A percentile compares a stretch with the other conserved stretches of the same genome.
Evolutionary conservation across 2,113 vertebrate genomes (phyloP).

Genomic region (Cyanoramphus novaezelandiae): DNA sequence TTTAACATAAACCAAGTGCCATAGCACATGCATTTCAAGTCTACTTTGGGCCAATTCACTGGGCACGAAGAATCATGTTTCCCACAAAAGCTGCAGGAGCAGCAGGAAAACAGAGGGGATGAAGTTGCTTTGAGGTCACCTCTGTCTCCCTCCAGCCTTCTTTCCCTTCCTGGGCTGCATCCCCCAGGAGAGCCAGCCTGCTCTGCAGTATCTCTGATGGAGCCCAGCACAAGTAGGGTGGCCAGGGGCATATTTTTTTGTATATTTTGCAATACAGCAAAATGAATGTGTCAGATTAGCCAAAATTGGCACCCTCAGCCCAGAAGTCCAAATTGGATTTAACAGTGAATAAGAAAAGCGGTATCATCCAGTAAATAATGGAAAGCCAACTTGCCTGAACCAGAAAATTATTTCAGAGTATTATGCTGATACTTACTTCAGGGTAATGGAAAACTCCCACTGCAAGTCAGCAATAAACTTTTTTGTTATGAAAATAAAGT

Average conservation of each 20-base stretch:
- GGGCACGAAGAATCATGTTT: not conserved
- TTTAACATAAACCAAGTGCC: not conserved
- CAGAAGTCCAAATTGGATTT: slow-evolving; percentile 53
- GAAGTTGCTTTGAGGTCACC: fast-evolving
- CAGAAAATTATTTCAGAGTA: slow-evolving; percentile 37
- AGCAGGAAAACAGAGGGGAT: not conserved
- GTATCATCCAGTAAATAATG: slow-evolving; percentile 34
- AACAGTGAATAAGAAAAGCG: slow-evolving; percentile 4
- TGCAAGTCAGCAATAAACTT: slow-evolving; percentile 10
- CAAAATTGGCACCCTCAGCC: slow-evolving; percentile 28
- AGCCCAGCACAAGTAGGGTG: not conserved
- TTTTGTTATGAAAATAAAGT: slow-evolving; percentile 37
- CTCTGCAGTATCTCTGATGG: not conserved
- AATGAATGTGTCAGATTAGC: slow-evolving; percentile 40
- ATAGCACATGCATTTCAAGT: not conserved
- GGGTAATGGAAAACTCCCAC: not conserved
- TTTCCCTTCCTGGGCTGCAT: not conserved
- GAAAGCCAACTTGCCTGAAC: slow-evolving; percentile 33
- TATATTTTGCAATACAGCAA: not conserved
- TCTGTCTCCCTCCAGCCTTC: not conserved
- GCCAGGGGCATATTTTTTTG: not conserved
- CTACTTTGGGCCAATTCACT: not conserved
- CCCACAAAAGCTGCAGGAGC: not conserved
- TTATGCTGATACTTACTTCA: slow-evolving; percentile 27
- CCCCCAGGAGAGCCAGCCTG: not conserved